Percentiles rank a stretch among this genome's conserved stretches.
Conservation (phyloP, 2,888 invertebrate species). For the Tetheella fluctuosa region DNA sequence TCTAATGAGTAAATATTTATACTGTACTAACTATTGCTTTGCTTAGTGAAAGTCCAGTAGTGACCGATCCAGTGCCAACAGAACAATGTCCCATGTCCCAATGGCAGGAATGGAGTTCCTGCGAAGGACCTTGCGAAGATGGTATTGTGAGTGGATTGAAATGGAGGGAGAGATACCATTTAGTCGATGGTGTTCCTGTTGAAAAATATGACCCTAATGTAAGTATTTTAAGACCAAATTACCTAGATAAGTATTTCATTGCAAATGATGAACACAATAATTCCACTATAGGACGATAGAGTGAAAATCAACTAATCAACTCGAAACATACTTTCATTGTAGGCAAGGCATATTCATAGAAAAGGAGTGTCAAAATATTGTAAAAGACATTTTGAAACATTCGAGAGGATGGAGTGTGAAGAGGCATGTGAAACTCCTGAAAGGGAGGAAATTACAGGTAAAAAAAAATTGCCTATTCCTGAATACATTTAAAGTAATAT, state of each 20-base stretch:
- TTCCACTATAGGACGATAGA: neutral
- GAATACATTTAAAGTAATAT: too few relatives aligned
- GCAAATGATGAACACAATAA: neutral
- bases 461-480: neutral
- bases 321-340: constrained; percentile 18
- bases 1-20: neutral
- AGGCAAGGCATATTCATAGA: constrained; percentile 51
- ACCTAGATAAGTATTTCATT: constrained; percentile 15
- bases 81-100: constrained; percentile 66
- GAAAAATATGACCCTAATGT: constrained; percentile 73
- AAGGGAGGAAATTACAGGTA: constrained; percentile 31
- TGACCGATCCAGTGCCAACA: constrained; percentile 56
- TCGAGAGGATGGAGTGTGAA: constrained; percentile 60
- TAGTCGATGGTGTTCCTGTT: constrained; percentile 69
- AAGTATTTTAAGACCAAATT: constrained; percentile 24
- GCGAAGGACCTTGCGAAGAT: constrained; percentile 65
- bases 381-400: constrained; percentile 60
- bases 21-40: constrained; percentile 19
- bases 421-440: constrained; percentile 53
- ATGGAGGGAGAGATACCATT: constrained; percentile 68
- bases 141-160: constrained; percentile 58
- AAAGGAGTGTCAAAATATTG: constrained; percentile 68
- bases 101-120: constrained; percentile 70
- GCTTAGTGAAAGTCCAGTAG: constrained; percentile 54
- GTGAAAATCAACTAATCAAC: too few relatives aligned